Evolutionary conservation across 2,888 invertebrate species (phyloP), one percentile per base, ranked within the genome.

Genomic region (Ochropacha duplaris): DNA sequence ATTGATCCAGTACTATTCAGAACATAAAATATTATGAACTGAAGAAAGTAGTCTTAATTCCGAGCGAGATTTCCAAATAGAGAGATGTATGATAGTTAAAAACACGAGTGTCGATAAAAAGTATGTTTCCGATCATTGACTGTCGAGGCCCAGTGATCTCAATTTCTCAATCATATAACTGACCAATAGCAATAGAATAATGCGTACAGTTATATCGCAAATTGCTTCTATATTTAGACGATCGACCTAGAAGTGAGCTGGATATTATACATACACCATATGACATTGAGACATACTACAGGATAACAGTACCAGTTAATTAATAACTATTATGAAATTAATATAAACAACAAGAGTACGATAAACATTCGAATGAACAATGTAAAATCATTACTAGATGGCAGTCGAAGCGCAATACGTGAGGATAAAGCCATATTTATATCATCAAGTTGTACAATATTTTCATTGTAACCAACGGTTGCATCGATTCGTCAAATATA

Each of bases 221-320:
- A 44, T 44, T 44, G 44, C 19, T 44, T 44, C 51, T 56, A 56
- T 56, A 56, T 51, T 56, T 56, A 56, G 51, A 56, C 52, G 51
- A 44, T 22, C 56, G 51, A 56, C 56, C 50, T 56, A 52, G 14
- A 51, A 22, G 19, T 22, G 6, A 16, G 16, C 52, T 39, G 39
- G 44, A 44, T 44, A 44, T 44, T 9, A 16, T 16, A 9, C 4
- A 26, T 26, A n/a, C 16, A 39, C 39, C 44, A n/a, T 19, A 31
- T 52, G 14, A 52, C 31, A 34, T 19, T 31, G 52, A 2, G 19
- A 11, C 28, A 28, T 52, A 8, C 22, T 39, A 56, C 12, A 56
- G 28, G 56, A 51, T 56, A 56, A 39, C 19, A 44, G 44, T n/a
- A 44, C 44, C n/a, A 44, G n/a, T 51, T n/a, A 26, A 31, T 22